These are phyloP conservation scores for Pseudanteris insignis DNA, from an alignment of 2,888 invertebrate genomes.

Conservation along the genomic window DNA sequence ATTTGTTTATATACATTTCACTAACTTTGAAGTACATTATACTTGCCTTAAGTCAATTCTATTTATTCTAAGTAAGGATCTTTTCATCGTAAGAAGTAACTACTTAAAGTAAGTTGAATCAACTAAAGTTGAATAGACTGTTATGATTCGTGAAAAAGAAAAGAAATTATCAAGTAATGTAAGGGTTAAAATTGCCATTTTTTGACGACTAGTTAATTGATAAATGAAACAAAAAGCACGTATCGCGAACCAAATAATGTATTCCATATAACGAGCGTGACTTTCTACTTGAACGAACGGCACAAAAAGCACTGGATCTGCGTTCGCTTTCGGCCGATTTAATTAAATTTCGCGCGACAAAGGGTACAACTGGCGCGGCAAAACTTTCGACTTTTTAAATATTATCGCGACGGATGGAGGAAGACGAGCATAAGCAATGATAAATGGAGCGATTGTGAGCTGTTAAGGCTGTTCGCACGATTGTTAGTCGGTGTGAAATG, in stretches of 20 bases:
- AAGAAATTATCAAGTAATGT: too few relatives aligned
- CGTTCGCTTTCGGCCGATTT: slow-evolving; percentile 34
- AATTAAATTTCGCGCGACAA: slow-evolving; percentile 28
- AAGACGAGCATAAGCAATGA: slow-evolving; percentile 2
- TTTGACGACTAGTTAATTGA: too few relatives aligned
- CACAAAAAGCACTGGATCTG: slow-evolving; percentile 23
- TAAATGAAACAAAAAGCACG: slow-evolving; percentile 5
- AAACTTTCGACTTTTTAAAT: slow-evolving; percentile 20
- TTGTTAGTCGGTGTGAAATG: too few relatives aligned
- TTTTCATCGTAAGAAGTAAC: too few relatives aligned
- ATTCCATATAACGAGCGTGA: slow-evolving; percentile 26
- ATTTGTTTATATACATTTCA: too few relatives aligned
- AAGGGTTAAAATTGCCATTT: too few relatives aligned
- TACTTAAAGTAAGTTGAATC: too few relatives aligned
- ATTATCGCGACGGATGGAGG: neutral
- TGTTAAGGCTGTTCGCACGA: slow-evolving; percentile 19
- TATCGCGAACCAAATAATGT: slow-evolving; percentile 12
- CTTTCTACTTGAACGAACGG: slow-evolving; percentile 35
- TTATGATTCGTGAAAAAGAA: too few relatives aligned
- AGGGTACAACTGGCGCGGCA: slow-evolving; percentile 16
- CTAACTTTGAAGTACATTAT: too few relatives aligned
- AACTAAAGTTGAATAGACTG: too few relatives aligned
- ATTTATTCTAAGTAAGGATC: too few relatives aligned
- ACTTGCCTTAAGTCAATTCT: too few relatives aligned
- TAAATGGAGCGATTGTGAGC: slow-evolving; percentile 15